phyloP scores from a whole-genome alignment of 2,797 vertebrate species.

The Eupleurogrammus muticus region DNA sequence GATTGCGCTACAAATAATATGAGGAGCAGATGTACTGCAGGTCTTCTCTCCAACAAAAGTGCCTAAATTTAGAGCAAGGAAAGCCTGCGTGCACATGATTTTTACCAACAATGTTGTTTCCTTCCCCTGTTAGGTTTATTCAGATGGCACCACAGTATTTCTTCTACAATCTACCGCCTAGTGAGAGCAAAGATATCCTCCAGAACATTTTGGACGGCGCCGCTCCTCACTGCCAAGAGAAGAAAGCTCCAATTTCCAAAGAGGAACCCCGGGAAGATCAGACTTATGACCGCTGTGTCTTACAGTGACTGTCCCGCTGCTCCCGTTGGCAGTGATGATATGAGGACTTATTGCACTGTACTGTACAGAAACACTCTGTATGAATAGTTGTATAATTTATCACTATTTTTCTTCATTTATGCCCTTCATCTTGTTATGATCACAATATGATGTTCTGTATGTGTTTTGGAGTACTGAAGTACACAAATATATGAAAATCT shows the following conservation, averaged over 20 bases:
- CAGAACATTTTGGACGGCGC: slow-evolving; percentile 80
- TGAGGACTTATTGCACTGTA: background rate
- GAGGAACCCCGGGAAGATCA: slow-evolving; percentile 45
- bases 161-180: slow-evolving; percentile 92
- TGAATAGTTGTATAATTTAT: background rate
- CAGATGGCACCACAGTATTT: slow-evolving; percentile 91
- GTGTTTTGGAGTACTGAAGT: slow-evolving; percentile 31
- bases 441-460: slow-evolving; percentile 12
- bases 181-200: slow-evolving; percentile 92
- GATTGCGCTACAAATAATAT: slow-evolving; percentile 24
- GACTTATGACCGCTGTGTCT: slow-evolving; percentile 64
- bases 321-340: background rate
- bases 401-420: slow-evolving; percentile 10
- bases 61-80: slow-evolving; percentile 1
- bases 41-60: slow-evolving; percentile 10
- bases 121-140: slow-evolving; percentile 83
- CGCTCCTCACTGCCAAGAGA: slow-evolving; percentile 35
- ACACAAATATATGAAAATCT: slow-evolving; percentile 34
- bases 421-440: background rate
- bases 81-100: background rate
- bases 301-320: slow-evolving; percentile 62
- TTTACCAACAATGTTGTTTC: background rate
- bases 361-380: background rate
- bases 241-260: slow-evolving; percentile 51
- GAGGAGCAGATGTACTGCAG: slow-evolving; percentile 17